A percentile compares a stretch with the other conserved stretches of the same genome.
phyloP scores from a whole-genome alignment of 2,888 invertebrate genomes.

The Pollenia angustigena region DNA sequence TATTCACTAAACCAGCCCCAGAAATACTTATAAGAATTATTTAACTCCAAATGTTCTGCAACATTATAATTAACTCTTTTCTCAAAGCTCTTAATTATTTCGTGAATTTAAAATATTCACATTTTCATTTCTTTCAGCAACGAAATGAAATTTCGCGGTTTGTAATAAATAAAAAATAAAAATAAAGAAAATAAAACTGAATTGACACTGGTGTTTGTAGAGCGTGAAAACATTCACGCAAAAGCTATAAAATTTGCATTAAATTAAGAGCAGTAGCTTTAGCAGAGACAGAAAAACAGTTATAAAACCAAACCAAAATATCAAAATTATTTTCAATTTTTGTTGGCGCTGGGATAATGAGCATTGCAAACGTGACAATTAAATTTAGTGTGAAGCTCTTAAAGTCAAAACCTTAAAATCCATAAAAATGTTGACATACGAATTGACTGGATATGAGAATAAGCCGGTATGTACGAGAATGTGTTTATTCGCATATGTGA shows the following conservation, averaged over 20 bases:
- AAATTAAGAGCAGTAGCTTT: not conserved
- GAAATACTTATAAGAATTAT: too few species aligned
- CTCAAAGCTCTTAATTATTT: not conserved
- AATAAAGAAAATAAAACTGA: not conserved
- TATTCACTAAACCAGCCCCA: too few species aligned
- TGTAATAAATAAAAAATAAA: not conserved
- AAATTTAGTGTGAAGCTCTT: not conserved
- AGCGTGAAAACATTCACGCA: conserved; percentile 17
- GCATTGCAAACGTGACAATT: conserved; percentile 16
- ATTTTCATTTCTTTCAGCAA: not conserved
- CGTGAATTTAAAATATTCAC: not conserved
- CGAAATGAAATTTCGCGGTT: not conserved
- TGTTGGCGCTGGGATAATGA: not conserved
- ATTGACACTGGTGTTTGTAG: not conserved
- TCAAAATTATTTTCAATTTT: not conserved
- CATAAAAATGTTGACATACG: not conserved
- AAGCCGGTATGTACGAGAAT: not conserved
- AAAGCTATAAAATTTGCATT: conserved; percentile 26
- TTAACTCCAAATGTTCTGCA: not conserved
- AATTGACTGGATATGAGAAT: not conserved
- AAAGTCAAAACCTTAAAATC: not conserved
- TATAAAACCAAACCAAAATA: conserved; percentile 15
- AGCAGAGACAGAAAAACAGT: not conserved
- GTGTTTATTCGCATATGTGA: not conserved
- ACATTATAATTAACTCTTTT: not conserved